Conservation (phyloP, 2,888 invertebrate genomes). For the Smittia sp. region DNA sequence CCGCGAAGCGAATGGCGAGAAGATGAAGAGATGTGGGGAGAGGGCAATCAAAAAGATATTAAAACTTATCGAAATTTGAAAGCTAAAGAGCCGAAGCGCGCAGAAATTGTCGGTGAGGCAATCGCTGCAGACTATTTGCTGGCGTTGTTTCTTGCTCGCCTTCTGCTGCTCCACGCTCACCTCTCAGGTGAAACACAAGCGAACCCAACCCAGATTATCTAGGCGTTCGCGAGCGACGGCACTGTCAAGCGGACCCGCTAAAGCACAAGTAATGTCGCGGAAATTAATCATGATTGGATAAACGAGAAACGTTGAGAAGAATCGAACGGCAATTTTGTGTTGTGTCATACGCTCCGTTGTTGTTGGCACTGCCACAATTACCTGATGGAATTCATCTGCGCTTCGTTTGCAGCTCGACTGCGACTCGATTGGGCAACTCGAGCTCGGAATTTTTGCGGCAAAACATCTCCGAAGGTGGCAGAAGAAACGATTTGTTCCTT, state of each 20-base stretch:
- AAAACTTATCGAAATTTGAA: not conserved
- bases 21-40: not conserved
- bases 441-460: not conserved
- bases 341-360: not conserved
- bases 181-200: too few relatives aligned
- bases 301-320: not conserved
- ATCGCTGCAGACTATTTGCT: not conserved
- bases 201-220: too few relatives aligned
- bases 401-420: not conserved
- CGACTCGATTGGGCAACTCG: not conserved
- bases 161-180: not conserved
- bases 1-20: not conserved
- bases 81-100: not conserved
- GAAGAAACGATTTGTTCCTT: not conserved
- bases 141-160: not conserved
- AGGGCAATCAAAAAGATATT: slow-evolving; percentile 26
- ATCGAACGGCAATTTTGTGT: not conserved
- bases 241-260: not conserved
- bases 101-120: not conserved
- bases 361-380: not conserved
- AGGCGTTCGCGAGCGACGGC: not conserved
- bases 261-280: not conserved
- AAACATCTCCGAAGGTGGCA: not conserved
- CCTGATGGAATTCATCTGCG: not conserved
- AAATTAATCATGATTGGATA: slow-evolving; percentile 28